Percentiles rank a stretch among this genome's conserved stretches.
These are phyloP conservation scores for Matsumurasca onukii DNA, from an alignment of 1,140 invertebrate genomes.

Conservation along the genomic window DNA sequence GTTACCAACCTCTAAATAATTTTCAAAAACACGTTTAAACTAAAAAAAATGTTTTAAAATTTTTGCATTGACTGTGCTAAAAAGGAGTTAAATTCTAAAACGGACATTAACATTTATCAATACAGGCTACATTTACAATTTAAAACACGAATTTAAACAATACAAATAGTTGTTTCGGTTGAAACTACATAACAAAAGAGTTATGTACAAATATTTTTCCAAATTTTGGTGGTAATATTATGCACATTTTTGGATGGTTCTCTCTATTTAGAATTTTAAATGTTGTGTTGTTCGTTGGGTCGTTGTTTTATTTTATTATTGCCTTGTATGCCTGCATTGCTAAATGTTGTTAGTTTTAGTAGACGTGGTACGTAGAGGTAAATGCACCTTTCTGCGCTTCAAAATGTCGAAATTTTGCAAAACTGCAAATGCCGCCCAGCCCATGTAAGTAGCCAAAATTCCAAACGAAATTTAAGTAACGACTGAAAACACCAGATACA, in stretches of 20 bases:
- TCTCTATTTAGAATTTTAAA: background rate
- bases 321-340: slow-evolving; percentile 19
- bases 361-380: background rate
- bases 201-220: background rate
- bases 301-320: background rate
- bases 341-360: slow-evolving; percentile 18
- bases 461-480: too few species aligned
- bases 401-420: too few species aligned
- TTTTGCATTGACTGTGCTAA: slow-evolving; percentile 6
- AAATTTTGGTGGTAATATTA: background rate
- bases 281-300: slow-evolving; percentile 13
- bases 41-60: slow-evolving; percentile 3
- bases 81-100: background rate
- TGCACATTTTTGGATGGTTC: slow-evolving; percentile 14
- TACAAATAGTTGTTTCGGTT: too few species aligned
- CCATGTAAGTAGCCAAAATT: too few species aligned
- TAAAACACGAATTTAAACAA: too few species aligned
- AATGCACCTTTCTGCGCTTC: background rate
- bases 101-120: background rate
- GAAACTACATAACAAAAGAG: too few species aligned
- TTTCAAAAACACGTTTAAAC: too few species aligned
- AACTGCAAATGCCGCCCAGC: too few species aligned
- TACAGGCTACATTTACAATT: slow-evolving; percentile 5
- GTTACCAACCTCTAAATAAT: too few species aligned
- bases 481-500: too few species aligned